Evolutionary conservation across 2,888 invertebrate species (phyloP).

Genomic region (Gastracanthus pulcherrimus): DNA sequence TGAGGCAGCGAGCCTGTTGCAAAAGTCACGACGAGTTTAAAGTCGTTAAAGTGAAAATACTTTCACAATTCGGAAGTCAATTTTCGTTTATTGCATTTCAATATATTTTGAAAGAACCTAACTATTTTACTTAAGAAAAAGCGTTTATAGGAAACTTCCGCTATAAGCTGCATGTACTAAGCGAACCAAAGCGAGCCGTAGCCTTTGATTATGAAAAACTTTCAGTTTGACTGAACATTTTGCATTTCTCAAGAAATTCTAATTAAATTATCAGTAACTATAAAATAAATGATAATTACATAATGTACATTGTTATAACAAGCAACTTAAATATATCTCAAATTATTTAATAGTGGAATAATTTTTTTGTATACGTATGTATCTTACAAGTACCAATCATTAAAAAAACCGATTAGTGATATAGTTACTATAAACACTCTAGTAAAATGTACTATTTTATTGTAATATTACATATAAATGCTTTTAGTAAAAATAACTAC

Average conservation of each 20-base stretch:
- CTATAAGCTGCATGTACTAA: slow-evolving; percentile 1
- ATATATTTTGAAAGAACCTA: slow-evolving; percentile 26
- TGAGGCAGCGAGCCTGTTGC: not conserved
- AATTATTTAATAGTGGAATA: too few relatives aligned
- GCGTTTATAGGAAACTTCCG: slow-evolving; percentile 9
- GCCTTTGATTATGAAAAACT: not conserved
- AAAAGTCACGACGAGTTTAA: not conserved
- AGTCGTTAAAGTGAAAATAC: slow-evolving; percentile 45
- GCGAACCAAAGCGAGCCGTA: not conserved
- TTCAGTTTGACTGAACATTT: not conserved
- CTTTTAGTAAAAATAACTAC: too few relatives aligned
- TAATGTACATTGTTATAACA: too few relatives aligned
- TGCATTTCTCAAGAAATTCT: not conserved
- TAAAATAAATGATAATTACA: too few relatives aligned
- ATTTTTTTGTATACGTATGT: too few relatives aligned
- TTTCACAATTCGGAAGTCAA: slow-evolving; percentile 41
- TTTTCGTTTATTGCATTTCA: slow-evolving; percentile 31
- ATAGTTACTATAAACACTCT: too few relatives aligned
- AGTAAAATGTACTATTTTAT: too few relatives aligned
- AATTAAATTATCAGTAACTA: not conserved
- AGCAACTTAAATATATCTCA: too few relatives aligned
- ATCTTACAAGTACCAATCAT: too few relatives aligned
- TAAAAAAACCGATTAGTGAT: too few relatives aligned
- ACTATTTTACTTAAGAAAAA: slow-evolving; percentile 13
- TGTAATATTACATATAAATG: too few relatives aligned